A percentile compares a stretch with the other conserved stretches of the same genome.
phyloP scores from a whole-genome alignment of 2,797 vertebrate species.

The Muraenolepis orangiensis region DNA sequence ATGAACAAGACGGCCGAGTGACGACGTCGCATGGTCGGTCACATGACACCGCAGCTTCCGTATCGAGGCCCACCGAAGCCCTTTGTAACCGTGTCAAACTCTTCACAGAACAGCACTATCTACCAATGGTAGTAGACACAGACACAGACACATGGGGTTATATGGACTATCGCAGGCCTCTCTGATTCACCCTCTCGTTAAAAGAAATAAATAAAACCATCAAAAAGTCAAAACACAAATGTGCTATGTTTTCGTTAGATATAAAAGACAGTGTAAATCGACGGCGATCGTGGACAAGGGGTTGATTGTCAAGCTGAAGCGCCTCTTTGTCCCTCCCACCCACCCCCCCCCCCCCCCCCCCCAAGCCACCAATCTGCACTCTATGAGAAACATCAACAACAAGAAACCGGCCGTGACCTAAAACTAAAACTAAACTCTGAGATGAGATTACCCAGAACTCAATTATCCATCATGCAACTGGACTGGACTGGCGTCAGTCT shows the following conservation, averaged over 20 bases:
- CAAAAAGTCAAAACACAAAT: background rate
- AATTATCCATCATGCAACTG: background rate
- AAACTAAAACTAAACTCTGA: background rate
- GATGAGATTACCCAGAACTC: background rate
- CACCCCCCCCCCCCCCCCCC: background rate
- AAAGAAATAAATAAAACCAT: no score
- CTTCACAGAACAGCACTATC: no score
- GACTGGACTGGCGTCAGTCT: background rate
- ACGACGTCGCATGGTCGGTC: background rate
- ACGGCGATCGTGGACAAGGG: background rate
- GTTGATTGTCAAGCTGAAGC: background rate
- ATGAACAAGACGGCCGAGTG: background rate
- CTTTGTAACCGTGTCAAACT: no score
- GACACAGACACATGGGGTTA: no score
- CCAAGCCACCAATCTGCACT: background rate
- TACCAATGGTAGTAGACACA: no score
- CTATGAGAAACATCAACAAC: slow-evolving; percentile 2
- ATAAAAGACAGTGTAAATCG: background rate
- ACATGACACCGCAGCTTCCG: no score
- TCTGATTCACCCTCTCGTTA: no score
- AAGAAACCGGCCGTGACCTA: no score
- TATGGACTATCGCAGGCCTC: background rate
- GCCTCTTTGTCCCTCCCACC: background rate
- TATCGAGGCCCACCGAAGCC: no score
- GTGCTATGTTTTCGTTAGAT: background rate